Base-by-base conservation (phyloP, 2,888 invertebrate species). In the Halictus ligatus region DNA sequence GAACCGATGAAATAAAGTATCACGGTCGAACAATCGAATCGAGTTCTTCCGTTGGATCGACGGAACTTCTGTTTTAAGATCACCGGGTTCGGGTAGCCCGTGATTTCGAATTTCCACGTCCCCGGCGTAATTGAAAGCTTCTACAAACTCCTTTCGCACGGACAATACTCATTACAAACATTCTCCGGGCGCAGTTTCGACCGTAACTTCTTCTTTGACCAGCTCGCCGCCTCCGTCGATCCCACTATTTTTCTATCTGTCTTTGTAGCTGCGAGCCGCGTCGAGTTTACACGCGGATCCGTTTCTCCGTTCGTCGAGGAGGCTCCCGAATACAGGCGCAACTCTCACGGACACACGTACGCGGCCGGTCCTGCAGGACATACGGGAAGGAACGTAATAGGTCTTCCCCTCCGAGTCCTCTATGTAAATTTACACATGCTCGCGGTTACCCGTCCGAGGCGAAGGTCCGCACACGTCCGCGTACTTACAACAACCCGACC, bases 371-470 rank as follows among this genome's bases (percentile, higher is more conserved):
- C 64, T 69, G 72, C 67, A 29, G 50, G 74, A 72, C 76, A 78
- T 35, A 71, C 76, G 82, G 82, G 87, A 87, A 88, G 83, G 83
- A 88, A 87, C 88, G 91, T 91, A 91, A 92, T 91, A 89, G 91
- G 84, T 91, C 89, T 91, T 92, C 83, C 86, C 83, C 86, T 86
- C 76, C 46, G 82, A 74, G 79, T 85, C 73, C 86, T 84, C 82
- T 88, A 82, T 90, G 92, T 88, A 91, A 91, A 91, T 91, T 92
- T 92, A 89, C 92, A 90, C 88, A 89, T 87, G 87, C 82, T 91
- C 80, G 88, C 83, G 75, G 89, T 89, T 88, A 91, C 83, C 80
- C 83, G 74, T 58, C 80, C 80, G 80, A 87, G 74, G 69, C 80
- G 80, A 86, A 74, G 75, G 84, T 87, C 84, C 87, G 77, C 85